phyloP scores from a whole-genome alignment of 2,113 vertebrate species.

The Empidonax alnorum region DNA sequence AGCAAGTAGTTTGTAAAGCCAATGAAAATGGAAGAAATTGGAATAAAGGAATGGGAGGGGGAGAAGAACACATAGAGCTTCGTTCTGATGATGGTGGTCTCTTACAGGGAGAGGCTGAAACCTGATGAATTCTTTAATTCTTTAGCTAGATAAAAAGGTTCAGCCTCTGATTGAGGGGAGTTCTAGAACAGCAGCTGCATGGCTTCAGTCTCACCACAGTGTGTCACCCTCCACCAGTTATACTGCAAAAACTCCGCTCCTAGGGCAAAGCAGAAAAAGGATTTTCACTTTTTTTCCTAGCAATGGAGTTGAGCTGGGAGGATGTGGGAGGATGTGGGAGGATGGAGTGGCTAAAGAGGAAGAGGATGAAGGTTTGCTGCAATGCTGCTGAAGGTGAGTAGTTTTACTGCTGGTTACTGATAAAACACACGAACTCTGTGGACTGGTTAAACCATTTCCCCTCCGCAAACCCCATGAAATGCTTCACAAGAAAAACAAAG shows the following conservation, averaged over 20 bases:
- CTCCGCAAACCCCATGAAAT: background rate
- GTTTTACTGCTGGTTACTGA: background rate
- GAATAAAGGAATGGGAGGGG: background rate
- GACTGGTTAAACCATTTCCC: background rate
- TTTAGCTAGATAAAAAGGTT: background rate
- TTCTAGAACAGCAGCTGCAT: background rate
- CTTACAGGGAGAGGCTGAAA: background rate
- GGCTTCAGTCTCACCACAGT: background rate
- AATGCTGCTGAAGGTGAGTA: background rate
- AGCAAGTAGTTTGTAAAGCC: background rate
- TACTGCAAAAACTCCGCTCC: background rate
- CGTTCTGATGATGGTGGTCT: background rate
- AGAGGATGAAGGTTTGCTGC: background rate
- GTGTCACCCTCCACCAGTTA: constrained; percentile 27
- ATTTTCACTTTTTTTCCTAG: background rate
- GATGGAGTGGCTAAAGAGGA: background rate
- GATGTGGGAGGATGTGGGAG: fast-evolving
- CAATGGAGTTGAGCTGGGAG: background rate
- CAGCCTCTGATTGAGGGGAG: background rate
- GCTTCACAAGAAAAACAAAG: background rate
- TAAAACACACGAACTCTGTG: background rate
- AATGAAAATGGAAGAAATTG: background rate
- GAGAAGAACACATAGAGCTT: background rate
- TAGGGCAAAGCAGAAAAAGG: background rate
- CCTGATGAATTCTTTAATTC: background rate